Evolutionary conservation across 64 coral and sea anemone species (phyloP), one percentile per base, ranked within the genome.

Genomic region (Montipora capricornis): DNA sequence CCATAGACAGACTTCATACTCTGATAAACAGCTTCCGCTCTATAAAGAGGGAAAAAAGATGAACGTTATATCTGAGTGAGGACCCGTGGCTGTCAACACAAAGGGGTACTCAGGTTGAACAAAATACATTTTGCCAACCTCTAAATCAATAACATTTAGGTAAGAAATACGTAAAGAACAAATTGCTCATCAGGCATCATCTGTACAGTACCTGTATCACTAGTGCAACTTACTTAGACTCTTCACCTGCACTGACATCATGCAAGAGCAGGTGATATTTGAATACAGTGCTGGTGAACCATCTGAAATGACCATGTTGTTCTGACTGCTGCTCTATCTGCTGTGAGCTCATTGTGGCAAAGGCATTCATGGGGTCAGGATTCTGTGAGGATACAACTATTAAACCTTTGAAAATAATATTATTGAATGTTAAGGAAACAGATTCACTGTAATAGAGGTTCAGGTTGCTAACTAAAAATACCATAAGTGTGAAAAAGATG

Each of bases 1-100:
- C 98, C 98, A 96, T 99, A 99, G 4, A 96, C 95, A 82, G 98
- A 99, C 76, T 99, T 99, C 98, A 99, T 99, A 26, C 98, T 96
- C 80, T 99, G 98, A 64, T 99, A 99, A 53, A 99, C 49, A 85
- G 95, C 95, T 73, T 99, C 98, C 46, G 95, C 95, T 89, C 98
- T 99, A 77, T 64, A 58, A 71, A 58, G 78, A 4, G 17, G 7
- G 45, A 83, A 8, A 44, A 50, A 91, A 74, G 5, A 22, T 6
- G 44, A 5, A 55, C 5, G 0, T 55, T 37, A 37, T 37, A 37
- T 37, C 37, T 37, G 37, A 37, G 37, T 37, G 37, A 37, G 1
- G 37, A 37, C 1, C 37, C 37, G 37, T 37, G 37, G 37, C 37
- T 37, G 37, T 2, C 37, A 37, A 37, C 37, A 37, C 37, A 37